Conservation (phyloP, 1,140 invertebrate species). For the Phenacoccus solenopsis region DNA sequence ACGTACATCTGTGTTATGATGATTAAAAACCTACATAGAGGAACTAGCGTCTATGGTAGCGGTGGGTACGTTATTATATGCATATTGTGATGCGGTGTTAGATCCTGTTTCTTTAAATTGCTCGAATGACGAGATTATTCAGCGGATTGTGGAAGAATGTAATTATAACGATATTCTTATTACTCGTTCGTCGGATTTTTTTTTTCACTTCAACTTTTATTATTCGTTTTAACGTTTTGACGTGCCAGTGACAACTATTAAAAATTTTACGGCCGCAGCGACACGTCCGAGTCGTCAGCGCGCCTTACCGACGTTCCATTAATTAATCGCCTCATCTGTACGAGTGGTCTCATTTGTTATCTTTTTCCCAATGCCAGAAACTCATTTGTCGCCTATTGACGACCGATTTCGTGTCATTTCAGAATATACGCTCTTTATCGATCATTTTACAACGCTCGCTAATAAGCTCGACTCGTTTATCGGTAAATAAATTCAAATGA, state of each 20-base stretch:
- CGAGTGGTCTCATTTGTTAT: too few species aligned
- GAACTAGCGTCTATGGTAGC: not conserved
- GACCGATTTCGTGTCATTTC: too few species aligned
- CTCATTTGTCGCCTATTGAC: too few species aligned
- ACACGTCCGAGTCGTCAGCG: too few species aligned
- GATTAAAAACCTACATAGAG: slow-evolving; percentile 5
- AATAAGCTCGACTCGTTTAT: too few species aligned
- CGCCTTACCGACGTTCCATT: too few species aligned
- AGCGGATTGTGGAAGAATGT: not conserved
- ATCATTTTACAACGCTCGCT: too few species aligned
- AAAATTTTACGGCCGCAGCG: not conserved
- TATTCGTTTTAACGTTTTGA: not conserved
- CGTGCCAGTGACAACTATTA: not conserved
- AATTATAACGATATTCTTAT: slow-evolving; percentile 3
- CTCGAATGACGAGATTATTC: not conserved
- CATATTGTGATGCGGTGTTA: not conserved
- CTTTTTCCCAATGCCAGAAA: too few species aligned
- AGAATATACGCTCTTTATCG: too few species aligned
- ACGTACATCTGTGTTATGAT: slow-evolving; percentile 13
- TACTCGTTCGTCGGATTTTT: not conserved
- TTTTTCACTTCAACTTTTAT: not conserved
- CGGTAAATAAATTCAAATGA: too few species aligned
- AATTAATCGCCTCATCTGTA: too few species aligned
- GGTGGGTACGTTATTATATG: not conserved
- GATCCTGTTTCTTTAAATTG: not conserved